phyloP scores from a whole-genome alignment of 2,113 vertebrate genomes.

The Accipiter cooperii region DNA sequence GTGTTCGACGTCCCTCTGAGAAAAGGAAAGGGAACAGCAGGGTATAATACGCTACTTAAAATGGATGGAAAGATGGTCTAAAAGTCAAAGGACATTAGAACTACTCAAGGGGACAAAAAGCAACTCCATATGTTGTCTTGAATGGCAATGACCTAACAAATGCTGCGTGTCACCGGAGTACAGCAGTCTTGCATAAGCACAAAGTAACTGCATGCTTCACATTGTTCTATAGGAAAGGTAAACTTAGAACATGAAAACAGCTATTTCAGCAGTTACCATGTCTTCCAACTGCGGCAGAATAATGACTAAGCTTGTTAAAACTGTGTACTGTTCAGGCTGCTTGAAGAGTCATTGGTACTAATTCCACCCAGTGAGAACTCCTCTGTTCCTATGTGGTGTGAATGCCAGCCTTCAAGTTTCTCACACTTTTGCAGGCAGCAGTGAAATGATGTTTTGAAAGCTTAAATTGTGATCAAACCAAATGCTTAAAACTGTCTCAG shows the following conservation, averaged over 20 bases:
- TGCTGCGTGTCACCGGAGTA: neutral
- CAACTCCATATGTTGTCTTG: neutral
- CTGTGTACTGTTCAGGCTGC: neutral
- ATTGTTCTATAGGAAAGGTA: neutral
- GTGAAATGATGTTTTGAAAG: neutral
- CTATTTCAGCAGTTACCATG: neutral
- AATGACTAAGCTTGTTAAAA: constrained; percentile 34
- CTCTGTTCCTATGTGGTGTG: neutral
- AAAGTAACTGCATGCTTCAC: neutral
- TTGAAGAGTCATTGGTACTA: neutral
- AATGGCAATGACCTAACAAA: neutral
- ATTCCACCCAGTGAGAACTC: neutral
- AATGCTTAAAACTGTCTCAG: neutral
- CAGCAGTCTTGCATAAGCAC: neutral
- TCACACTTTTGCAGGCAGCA: neutral
- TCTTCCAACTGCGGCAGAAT: neutral
- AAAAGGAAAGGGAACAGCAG: neutral
- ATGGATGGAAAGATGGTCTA: neutral
- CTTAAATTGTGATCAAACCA: neutral
- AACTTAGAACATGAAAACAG: neutral
- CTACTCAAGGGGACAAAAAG: neutral
- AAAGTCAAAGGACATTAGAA: neutral
- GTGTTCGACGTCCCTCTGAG: neutral
- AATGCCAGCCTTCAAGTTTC: neutral
- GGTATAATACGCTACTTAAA: neutral